Evolutionary conservation across 2,113 vertebrate genomes (phyloP).

Genomic region (Camelus dromedarius): DNA sequence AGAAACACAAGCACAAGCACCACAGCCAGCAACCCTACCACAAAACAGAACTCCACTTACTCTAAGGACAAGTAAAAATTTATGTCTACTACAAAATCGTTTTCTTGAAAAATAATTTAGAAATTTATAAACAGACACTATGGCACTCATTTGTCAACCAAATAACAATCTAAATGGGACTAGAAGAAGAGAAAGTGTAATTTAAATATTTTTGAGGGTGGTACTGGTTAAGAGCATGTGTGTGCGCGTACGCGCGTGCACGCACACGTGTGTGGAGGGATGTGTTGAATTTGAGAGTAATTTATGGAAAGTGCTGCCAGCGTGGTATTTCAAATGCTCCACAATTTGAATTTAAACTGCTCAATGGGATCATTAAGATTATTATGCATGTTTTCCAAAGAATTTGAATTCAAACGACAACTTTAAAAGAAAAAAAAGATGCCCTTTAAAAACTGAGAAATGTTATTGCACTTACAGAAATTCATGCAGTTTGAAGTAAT

Average conservation of each 20-base stretch:
- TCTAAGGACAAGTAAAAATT: not conserved
- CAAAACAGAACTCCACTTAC: constrained; percentile 56
- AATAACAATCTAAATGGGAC: constrained; percentile 85
- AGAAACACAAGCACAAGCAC: not conserved
- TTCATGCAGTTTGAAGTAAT: constrained; percentile 81
- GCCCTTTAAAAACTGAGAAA: constrained; percentile 82
- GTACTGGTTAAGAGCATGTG: not conserved
- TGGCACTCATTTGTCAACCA: constrained; percentile 83
- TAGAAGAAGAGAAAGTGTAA: constrained; percentile 86
- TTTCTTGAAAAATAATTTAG: constrained; percentile 81
- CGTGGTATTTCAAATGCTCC: constrained; percentile 86
- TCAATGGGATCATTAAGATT: constrained; percentile 91
- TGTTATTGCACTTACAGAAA: constrained; percentile 84
- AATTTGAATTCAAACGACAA: constrained; percentile 88
- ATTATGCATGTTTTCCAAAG: constrained; percentile 90
- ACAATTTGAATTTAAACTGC: constrained; percentile 91
- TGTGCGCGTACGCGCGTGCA: constrained; percentile 59
- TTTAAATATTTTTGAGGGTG: constrained; percentile 80
- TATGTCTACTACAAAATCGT: constrained; percentile 73
- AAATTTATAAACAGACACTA: constrained; percentile 84
- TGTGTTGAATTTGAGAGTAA: constrained; percentile 89
- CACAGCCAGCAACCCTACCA: not conserved
- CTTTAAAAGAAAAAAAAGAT: constrained; percentile 85
- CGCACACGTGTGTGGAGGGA: constrained; percentile 82
- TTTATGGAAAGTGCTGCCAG: constrained; percentile 90